Base-by-base conservation (phyloP, 2,113 vertebrate genomes). In the Mesocricetus auratus region DNA sequence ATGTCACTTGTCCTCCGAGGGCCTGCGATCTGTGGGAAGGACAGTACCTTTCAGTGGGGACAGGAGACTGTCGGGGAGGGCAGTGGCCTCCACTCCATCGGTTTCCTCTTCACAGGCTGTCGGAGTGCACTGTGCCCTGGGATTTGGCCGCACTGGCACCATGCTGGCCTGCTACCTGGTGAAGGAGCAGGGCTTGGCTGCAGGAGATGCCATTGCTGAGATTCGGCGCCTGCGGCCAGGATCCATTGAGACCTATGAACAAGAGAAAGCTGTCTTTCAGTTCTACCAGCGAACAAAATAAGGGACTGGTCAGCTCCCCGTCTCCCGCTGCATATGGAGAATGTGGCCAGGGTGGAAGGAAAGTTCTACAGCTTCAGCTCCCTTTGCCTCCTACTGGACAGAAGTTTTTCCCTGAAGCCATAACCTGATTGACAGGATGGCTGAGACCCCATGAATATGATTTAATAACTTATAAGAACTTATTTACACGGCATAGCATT, bases 121-220 rank as follows among this genome's bases (percentile, higher is more conserved):
- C 64, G 99, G 97, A 0, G 99, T 99, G 7, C 99, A 99, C 98
- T 99, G 99, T 89, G 96, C 99, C 97, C 99, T 99, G 92, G 99
- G 99, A 0, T 98, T 98, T 0, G 99, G 99, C 42, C 98, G 99
- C 47, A 99, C 99, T 0, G 99, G 99, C 47, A 99, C 99, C 62
- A 99, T 99, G 99, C 98, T 99, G 97, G 99, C 99, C 82, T 99
- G 99, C 95, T 99, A 99, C 98, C 98, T 99, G 98, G 98, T 99
- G 39, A 99, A 99, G 97, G 98, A 90, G 0, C 97, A 1, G 96
- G 97, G 98, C 93, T 98, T 99, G 83, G 98, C 97, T 0, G 99
- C 98, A 0, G 89, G 96, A 0, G 99, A 99, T 0, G 99, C 99
- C 97, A 99, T 99, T 95, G 97, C 94, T 0, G 99, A 99, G 98